Evolutionary conservation across 2,888 invertebrate species (phyloP).

Genomic region (Cosmia pyralina): DNA sequence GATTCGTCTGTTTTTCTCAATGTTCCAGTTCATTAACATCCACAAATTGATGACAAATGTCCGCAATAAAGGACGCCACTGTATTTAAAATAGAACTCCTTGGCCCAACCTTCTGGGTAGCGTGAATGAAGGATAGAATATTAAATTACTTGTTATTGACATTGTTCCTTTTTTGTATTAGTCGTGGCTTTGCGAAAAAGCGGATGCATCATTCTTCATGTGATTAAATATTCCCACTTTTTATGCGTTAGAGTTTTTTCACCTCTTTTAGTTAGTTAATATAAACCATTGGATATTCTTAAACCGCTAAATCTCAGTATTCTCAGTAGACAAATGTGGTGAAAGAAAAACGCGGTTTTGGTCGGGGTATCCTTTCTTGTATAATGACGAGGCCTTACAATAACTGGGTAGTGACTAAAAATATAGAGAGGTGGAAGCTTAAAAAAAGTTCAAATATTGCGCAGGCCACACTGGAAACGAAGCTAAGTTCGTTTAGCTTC

Average conservation of each 20-base stretch:
- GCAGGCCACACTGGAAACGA: too few species aligned
- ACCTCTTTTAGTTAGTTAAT: background rate
- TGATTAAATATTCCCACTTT: background rate
- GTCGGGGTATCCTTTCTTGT: background rate
- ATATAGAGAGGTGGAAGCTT: too few species aligned
- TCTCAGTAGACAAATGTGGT: background rate
- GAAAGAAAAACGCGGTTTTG: too few species aligned
- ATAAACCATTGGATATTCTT: background rate
- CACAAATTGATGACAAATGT: background rate
- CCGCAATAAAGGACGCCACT: background rate
- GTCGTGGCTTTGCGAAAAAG: background rate
- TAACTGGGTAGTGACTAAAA: background rate
- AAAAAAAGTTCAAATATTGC: too few species aligned
- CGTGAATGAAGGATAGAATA: background rate
- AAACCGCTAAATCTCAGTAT: background rate
- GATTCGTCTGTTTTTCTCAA: background rate
- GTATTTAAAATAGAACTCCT: background rate
- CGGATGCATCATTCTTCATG: background rate
- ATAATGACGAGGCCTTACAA: background rate
- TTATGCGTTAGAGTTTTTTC: background rate
- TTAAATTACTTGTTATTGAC: background rate
- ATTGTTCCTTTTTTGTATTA: background rate
- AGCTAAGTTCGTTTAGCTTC: too few species aligned
- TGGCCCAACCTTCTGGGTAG: background rate
- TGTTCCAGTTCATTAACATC: background rate